Evolutionary conservation across 2,113 vertebrate species (phyloP), one percentile per base, ranked within the genome.

Genomic region (Brachyistius frenatus): DNA sequence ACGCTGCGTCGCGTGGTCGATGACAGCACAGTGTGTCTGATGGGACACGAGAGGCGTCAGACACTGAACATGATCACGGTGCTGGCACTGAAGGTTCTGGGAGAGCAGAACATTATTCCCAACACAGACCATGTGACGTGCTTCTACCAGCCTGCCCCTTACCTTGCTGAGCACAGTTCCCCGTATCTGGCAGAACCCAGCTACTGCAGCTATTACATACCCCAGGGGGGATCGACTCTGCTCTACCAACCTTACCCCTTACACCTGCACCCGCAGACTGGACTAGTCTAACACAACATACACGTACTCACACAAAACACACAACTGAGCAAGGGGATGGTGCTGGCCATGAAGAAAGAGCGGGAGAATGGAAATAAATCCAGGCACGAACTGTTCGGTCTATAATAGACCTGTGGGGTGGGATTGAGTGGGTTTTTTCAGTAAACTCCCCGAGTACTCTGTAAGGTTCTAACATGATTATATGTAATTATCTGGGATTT

Each of bases 11-110:
- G 95, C 13, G 95, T 99, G 50, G 96, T 99, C 0, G 96, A 96
- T 2, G 94, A 98, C 91, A 99, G 98, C 93, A 99, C 98, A 0
- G 96, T 99, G 81, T 99, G 98, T 70, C 96, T 99, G 70, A 99
- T 99, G 98, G 96, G 94, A 9, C 93, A 96, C 0, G 97, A 99
- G 89, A 94, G 96, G 69, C 94, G 96, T 14, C 96, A 98, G 63
- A 98, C 97, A 1, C 96, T 99, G 63, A 96, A 98, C 58, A 99
- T 99, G 97, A 99, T 99, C 90, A 96, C 96, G 0, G 91, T 97
- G 47, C 90, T 99, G 92, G 97, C 97, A 44, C 91, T 99, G 30
- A 98, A 96, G 89, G 97, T 98, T 61, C 96, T 99, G 0, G 97
- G 97, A 49, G 97, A 99, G 56, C 97, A 98, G 71, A 98, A 99